Conservation (phyloP, 2,888 invertebrate species). For the Leucophenga montana region DNA sequence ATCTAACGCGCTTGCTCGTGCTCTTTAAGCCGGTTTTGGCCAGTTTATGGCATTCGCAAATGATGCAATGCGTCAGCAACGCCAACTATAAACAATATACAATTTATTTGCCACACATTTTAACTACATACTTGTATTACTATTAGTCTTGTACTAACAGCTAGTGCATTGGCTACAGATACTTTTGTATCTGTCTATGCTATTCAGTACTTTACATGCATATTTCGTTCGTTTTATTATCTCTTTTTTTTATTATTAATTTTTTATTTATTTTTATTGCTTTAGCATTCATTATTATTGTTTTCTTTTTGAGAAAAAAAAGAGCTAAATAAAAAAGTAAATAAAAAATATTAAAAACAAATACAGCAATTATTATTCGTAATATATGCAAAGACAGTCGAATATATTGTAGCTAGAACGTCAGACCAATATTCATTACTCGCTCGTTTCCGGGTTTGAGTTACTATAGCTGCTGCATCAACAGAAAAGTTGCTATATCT, state of each 20-base stretch:
- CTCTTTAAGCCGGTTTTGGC: neutral
- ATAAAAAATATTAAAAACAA: too few species aligned
- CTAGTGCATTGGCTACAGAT: too few species aligned
- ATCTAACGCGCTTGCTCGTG: neutral
- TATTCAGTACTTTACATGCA: neutral
- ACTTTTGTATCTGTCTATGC: too few species aligned
- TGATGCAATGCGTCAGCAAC: conserved; percentile 3
- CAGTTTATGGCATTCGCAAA: neutral
- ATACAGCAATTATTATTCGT: too few species aligned
- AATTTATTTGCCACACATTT: neutral
- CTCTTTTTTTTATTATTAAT: conserved; percentile 7
- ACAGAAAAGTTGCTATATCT: too few species aligned
- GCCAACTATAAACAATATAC: neutral
- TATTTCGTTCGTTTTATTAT: conserved; percentile 1
- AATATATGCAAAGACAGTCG: too few species aligned
- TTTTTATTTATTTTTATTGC: conserved; percentile 1
- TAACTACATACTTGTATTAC: neutral
- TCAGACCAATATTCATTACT: too few species aligned
- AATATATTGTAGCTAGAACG: too few species aligned
- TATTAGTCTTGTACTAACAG: too few species aligned
- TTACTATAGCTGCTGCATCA: too few species aligned
- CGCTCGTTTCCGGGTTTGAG: too few species aligned
- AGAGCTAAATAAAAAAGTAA: too few species aligned
- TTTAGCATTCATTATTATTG: conserved; percentile 13
- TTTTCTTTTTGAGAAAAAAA: neutral